Evolutionary conservation across 2,113 vertebrate genomes (phyloP), one percentile per base, ranked within the genome.

Genomic region (Pteronura brasiliensis): DNA sequence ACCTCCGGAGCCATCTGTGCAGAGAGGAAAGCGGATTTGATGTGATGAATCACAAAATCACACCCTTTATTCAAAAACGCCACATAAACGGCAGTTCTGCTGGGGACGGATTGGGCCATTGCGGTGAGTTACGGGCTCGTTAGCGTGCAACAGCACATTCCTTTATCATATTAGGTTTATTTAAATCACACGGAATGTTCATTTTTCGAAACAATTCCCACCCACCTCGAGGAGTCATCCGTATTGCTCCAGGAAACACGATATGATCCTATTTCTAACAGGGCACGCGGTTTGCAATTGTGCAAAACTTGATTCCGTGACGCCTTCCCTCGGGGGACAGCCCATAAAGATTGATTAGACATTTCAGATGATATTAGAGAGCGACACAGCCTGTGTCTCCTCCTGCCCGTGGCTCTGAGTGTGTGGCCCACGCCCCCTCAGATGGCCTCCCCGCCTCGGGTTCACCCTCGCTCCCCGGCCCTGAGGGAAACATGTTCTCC

Each of bases 271-370:
- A 5, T 29, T 90, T 97, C 97, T 82, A 90, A 94, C 95, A 39
- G 96, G 97, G 97, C 97, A 74, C 97, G 44, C 29, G 72, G 97
- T 57, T 93, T 76, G 88, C 63, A 69, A 0, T 97, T 72, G 74
- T 95, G 97, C 95, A 93, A 97, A 97, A 87, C 97, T 97, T 88
- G 74, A 96, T 98, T 97, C 97, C 93, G 63, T 96, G 97, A 74
- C 86, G 93, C 77, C 93, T 98, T 97, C 97, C 97, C 97, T 77
- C 10, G 93, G 96, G 98, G 97, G 95, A 97, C 76, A 95, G 86
- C 63, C 88, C 83, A 44, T 97, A 96, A 98, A 96, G 97, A 98
- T 97, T 97, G 98, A 98, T 98, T 97, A 96, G 71, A 91, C 96
- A 44, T 98, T 98, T 93, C 97, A 98, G 96, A 63, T 31, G 97